Evolutionary conservation across 1,140 invertebrate genomes (phyloP), one percentile per base, ranked within the genome.

Genomic region (Tenebrio molitor): DNA sequence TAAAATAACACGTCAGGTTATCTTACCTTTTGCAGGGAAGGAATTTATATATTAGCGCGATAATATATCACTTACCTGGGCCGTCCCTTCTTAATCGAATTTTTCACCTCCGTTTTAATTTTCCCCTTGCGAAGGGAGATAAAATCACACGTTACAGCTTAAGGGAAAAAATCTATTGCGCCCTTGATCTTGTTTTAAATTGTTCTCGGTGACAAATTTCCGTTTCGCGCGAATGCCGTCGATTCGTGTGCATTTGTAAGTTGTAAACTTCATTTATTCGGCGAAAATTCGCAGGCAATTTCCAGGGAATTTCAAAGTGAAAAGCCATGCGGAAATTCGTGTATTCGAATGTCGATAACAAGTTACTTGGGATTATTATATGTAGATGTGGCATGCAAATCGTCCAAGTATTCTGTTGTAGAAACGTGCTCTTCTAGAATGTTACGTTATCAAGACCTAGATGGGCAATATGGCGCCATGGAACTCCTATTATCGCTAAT

Each of bases 331-430:
- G 50, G 23, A 58, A 58, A 58, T 58, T 58, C 50, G 50, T 33
- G 50, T 58, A 58, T 58, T 58, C 23, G 12, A 58, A 33, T 58
- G 21, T 58, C 50, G 50, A 58, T 58, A 58, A 58, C 50, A 58
- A 58, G 21, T 58, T 58, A 50, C 44, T 50, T 17, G 44, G n/a
- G 50, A 58, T 58, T 58, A 58, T 58, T 58, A 33, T 58, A 58
- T 58, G n/a, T 58, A 58, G 50, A 58, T 58, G 50, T 58, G 23
- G 21, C 50, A 53, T n/a, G 7, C 10, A 53, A 53, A 53, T 21
- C 46, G 46, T 39, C n/a, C n/a, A 12, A 6, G 36, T 39, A 12
- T 39, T 29, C 3, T 12, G 36, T 39, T 39, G n/a, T 12, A 39
- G 36, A 39, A 39, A 12, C 12, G 36, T 39, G 12, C n/a, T 39